phyloP scores from a whole-genome alignment of 2,888 invertebrate species.

The Coecobrya sp. region DNA sequence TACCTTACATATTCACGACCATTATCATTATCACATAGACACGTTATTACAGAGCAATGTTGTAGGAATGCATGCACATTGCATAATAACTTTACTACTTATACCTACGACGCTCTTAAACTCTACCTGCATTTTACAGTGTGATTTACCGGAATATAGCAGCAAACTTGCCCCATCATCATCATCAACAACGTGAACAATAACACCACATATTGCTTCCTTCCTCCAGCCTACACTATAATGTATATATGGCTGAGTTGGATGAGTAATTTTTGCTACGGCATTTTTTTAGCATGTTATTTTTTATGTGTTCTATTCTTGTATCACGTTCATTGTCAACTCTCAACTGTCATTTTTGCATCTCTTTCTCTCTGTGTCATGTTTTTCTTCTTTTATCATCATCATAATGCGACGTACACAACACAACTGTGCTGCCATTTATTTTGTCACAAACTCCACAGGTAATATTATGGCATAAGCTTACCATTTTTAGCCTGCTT shows the following conservation, averaged over 20 bases:
- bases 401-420: no score
- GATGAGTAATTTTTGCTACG: slow-evolving; percentile 22
- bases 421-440: not conserved
- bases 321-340: slow-evolving; percentile 10
- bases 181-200: slow-evolving; percentile 34
- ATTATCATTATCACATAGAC: slow-evolving; percentile 60
- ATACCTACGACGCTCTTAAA: not conserved
- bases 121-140: slow-evolving; percentile 59
- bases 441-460: slow-evolving; percentile 5
- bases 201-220: slow-evolving; percentile 22
- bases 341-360: not conserved
- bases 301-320: not conserved
- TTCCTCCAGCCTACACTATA: slow-evolving; percentile 50
- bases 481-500: not conserved
- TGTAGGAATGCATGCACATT: slow-evolving; percentile 24
- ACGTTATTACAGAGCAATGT: not conserved
- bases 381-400: not conserved
- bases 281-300: slow-evolving; percentile 4
- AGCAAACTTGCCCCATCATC: slow-evolving; percentile 51
- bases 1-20: not conserved
- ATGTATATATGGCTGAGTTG: not conserved
- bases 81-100: not conserved
- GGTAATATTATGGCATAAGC: not conserved
- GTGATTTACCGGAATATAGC: slow-evolving; percentile 66
- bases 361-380: slow-evolving; percentile 1